Percentiles rank a stretch among this genome's conserved stretches.
phyloP scores from a whole-genome alignment of 1,140 invertebrate species.

The Watersipora subatra region DNA sequence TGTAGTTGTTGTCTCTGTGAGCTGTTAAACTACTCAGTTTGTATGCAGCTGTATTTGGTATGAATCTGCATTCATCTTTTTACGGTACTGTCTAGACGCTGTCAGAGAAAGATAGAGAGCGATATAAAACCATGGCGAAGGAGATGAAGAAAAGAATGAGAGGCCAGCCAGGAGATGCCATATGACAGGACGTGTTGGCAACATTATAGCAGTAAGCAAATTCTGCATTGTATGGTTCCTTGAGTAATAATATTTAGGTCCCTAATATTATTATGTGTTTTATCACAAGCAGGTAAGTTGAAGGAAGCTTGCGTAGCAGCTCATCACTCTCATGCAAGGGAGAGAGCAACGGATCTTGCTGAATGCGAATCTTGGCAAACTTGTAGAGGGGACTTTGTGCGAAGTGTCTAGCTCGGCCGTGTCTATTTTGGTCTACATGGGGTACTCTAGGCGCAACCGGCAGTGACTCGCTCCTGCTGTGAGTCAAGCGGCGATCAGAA shows the following conservation, averaged over 20 bases:
- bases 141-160: constrained; percentile 19
- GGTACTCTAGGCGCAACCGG: not conserved
- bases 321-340: constrained; percentile 69
- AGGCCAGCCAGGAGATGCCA: constrained; percentile 18
- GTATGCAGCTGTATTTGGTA: no score
- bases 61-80: not conserved
- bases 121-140: constrained; percentile 24
- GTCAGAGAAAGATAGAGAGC: constrained; percentile 19
- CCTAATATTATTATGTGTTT: no score
- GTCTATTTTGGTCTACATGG: not conserved
- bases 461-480: not conserved
- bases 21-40: not conserved
- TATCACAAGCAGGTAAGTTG: constrained; percentile 66
- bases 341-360: constrained; percentile 68
- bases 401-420: constrained; percentile 3
- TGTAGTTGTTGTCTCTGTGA: not conserved
- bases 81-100: constrained; percentile 15
- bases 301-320: constrained; percentile 61
- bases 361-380: constrained; percentile 44
- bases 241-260: no score
- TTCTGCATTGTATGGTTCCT: not conserved
- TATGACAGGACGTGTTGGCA: constrained; percentile 19
- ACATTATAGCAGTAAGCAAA: constrained; percentile 22
- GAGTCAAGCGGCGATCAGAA: no score
- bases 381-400: constrained; percentile 19